Evolutionary conservation across 2,888 invertebrate species (phyloP), one percentile per base, ranked within the genome.

Genomic region (Nudaria mundana): DNA sequence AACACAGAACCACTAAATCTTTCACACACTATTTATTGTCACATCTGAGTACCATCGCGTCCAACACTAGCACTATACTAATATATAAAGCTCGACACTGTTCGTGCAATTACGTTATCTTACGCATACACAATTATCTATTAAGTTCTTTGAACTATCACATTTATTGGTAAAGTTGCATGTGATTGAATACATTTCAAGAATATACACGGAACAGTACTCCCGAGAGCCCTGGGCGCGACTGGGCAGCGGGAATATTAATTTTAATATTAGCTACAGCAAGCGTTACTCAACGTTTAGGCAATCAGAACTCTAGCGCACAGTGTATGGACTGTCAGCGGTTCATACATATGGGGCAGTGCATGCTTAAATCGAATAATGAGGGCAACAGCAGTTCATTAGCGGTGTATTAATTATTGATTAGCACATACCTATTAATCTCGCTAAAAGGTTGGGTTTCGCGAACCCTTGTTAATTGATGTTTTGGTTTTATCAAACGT

Each of bases 261-360:
- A 84, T 81, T 86, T 86, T 86, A 88, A 84, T 86, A 85, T 79
- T 87, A 88, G 86, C 77, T 68, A 71, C 77, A 48, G 52, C 76
- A 47, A 56, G 54, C 44, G 78, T 18, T 70, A 71, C 79, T 76
- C 85, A 87, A 88, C 82, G 71, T 82, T 63, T 67, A 25, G 32
- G 3, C 30, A 16, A 15, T 33, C 5, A 12, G 16, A 41, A 38
- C 33, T 18, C 5, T 22, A 34, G 39, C 12, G 49, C 64, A 59
- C 58, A 48, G 46, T 61, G 47, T 40, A 46, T 38, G 46, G 29
- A 24, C 33, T 15, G 35, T 38, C n/a, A n/a, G n/a, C n/a, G n/a
- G n/a, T n/a, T n/a, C n/a, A n/a, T n/a, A n/a, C n/a, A n/a, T n/a
- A 56, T 24, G 43, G 28, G 24, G 10, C 46, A 55, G 36, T 22